Base-by-base conservation (phyloP, 2,888 invertebrate species). In the Apoda limacodes region DNA sequence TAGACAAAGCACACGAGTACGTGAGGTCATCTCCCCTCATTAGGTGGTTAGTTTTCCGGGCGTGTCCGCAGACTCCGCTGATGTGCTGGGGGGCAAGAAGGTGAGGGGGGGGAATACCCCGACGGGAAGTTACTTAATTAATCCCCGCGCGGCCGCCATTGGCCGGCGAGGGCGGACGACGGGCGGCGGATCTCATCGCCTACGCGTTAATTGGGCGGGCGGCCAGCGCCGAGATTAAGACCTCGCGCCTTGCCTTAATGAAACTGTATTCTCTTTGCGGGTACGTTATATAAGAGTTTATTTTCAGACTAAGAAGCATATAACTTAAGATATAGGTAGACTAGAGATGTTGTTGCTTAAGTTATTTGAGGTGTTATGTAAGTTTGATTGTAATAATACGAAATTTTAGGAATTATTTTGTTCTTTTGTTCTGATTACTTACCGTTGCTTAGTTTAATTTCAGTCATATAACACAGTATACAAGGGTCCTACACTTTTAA, bases 31-130 rank as follows among this genome's bases (percentile, higher is more conserved):
- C 78, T 78, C 78, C 78, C 78, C 78, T 80, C 78, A 78, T 80
- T 80, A 80, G 75, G 75, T 74, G 78, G 78, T 78, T 80, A 78
- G 78, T 80, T 80, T 78, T 75, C 76, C 80, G 76, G 75, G 80
- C 76, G 75, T 76, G 76, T 75, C 78, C 78, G 72, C 78, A 75
- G 76, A 70, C 70, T 74, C 75, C 74, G 61, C 55, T 61, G 51
- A 40, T 40, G 46, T 40, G 60, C 49, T 54, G 55, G 52, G 59
- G 58, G 56, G 52, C 44, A 17, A 49, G 41, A 48, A 50, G 48
- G 44, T 35, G 47, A 53, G 50, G 58, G 48, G 49, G 53, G 51
- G 56, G 52, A 55, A 57, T 40, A 39, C 43, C 35, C 48, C 47
- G 69, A 60, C 69, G 74, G 70, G 72, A 74, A 75, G 69, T 74